Evolutionary conservation across 2,113 vertebrate genomes (phyloP), one percentile per base, ranked within the genome.

Genomic region (Chrysochloris asiatica): DNA sequence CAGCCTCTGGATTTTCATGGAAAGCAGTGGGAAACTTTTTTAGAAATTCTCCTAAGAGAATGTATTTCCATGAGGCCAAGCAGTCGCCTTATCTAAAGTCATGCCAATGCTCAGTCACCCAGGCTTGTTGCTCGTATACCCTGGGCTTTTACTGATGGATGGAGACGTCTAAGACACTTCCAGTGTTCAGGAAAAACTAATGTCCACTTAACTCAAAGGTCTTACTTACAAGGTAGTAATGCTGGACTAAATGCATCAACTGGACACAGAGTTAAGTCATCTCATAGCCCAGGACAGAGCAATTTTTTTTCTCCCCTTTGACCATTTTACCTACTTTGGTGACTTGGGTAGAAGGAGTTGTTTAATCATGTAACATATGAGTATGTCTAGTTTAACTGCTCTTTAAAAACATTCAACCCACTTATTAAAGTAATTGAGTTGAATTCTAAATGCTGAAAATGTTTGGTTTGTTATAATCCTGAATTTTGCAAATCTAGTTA

Each of bases 41-140:
- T 33, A 24, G 61, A 91, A 90, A 47, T 86, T 79, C 17, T 73
- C 89, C 87, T 69, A 47, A 33, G 38, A 89, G 63, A 80, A 84
- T 56, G 72, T 90, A 85, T 94, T 86, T 86, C 30, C 43, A 30
- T 38, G 47, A 82, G 47, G 41, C 3, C 28, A 30, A 52, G 6
- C 33, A 50, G 41, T 81, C 30, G 43, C 52, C 22, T 79, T 36
- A 67, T 71, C 50, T 88, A 83, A 79, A 83, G 63, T 50, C 59
- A n/a, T 47, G 22, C 59, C 63, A n/a, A 30, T 28, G 56, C 43
- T 33, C 79, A 69, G 50, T 90, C 83, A 88, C n/a, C 41, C 33
- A 22, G 41, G 17, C 24, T 72, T 43, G 52, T 86, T 75, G 22
- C 24, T 72, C 38, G 52, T 86, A 75, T 79, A 69, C 19, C 63